A percentile compares a stretch with the other conserved stretches of the same genome.
These are phyloP conservation scores for Hippasteria phrygiana DNA, from an alignment of 53 echinoderm and acorn worm species.

Conservation along the genomic window DNA sequence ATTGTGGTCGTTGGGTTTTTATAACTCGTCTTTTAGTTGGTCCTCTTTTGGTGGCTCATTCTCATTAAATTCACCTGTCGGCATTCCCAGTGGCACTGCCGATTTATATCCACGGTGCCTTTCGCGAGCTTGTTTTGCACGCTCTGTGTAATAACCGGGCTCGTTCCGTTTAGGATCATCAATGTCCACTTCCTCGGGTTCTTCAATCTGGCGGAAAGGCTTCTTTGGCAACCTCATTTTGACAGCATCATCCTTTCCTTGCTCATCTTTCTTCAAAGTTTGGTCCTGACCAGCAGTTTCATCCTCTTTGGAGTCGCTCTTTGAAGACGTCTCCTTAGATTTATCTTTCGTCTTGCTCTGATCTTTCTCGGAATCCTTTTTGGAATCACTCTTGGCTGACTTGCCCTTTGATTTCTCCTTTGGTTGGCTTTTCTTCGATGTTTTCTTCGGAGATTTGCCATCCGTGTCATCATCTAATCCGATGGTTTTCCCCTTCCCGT, in stretches of 20 bases:
- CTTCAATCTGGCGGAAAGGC: neutral
- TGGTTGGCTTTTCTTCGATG: slow-evolving; percentile 37
- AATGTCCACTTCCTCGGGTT: neutral
- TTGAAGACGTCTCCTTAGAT: neutral
- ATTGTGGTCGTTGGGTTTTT: neutral
- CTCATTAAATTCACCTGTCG: neutral
- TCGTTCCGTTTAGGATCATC: neutral
- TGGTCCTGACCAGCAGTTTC: neutral
- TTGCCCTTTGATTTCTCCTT: slow-evolving; percentile 32
- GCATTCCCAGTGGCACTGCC: neutral
- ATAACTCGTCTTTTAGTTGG: slow-evolving; percentile 44
- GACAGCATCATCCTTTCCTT: neutral
- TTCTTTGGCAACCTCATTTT: neutral
- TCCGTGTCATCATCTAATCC: slow-evolving; percentile 58
- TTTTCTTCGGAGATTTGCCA: slow-evolving; percentile 45
- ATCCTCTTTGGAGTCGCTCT: neutral
- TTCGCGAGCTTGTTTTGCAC: neutral
- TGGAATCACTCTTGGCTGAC: slow-evolving; percentile 21
- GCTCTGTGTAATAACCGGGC: neutral
- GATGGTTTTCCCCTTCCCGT: slow-evolving; percentile 46
- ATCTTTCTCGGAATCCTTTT: neutral
- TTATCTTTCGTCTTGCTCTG: neutral
- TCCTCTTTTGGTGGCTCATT: neutral
- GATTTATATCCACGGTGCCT: neutral
- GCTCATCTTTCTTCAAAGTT: neutral